Conservation (phyloP, 1,140 invertebrate species). For the Tribolium castaneum region DNA sequence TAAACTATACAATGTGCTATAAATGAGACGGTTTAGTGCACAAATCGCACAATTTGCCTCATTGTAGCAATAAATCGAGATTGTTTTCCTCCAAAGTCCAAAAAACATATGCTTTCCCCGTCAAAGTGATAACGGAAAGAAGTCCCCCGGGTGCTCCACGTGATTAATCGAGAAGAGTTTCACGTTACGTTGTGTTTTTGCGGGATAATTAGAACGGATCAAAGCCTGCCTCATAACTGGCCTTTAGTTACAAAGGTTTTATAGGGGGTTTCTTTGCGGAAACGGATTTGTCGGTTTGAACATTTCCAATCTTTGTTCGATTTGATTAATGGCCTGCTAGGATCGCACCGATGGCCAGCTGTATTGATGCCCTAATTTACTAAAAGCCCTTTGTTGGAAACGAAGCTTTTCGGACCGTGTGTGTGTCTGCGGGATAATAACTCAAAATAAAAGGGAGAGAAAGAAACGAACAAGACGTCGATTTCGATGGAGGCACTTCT, state of each 20-base stretch:
- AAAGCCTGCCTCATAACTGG: background rate
- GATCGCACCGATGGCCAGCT: constrained; percentile 7
- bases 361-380: constrained; percentile 23
- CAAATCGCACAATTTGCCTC: background rate
- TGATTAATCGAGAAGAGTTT: constrained; percentile 2
- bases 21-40: constrained; percentile 1
- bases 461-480: constrained; percentile 5
- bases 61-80: constrained; percentile 8
- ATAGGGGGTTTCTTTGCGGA: background rate
- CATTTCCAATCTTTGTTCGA: constrained; percentile 27
- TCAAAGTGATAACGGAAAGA: background rate
- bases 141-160: background rate
- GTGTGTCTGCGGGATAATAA: background rate
- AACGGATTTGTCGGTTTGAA: constrained; percentile 1
- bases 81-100: background rate
- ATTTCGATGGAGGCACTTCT: background rate
- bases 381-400: constrained; percentile 20
- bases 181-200: background rate
- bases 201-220: background rate
- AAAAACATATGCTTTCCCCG: too few relatives aligned
- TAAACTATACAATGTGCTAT: background rate
- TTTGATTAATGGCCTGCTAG: constrained; percentile 10
- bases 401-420: background rate
- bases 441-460: constrained; percentile 5
- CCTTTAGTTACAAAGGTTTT: background rate